Evolutionary conservation across 1,140 invertebrate species (phyloP).

Genomic region (Oedothorax gibbosus): DNA sequence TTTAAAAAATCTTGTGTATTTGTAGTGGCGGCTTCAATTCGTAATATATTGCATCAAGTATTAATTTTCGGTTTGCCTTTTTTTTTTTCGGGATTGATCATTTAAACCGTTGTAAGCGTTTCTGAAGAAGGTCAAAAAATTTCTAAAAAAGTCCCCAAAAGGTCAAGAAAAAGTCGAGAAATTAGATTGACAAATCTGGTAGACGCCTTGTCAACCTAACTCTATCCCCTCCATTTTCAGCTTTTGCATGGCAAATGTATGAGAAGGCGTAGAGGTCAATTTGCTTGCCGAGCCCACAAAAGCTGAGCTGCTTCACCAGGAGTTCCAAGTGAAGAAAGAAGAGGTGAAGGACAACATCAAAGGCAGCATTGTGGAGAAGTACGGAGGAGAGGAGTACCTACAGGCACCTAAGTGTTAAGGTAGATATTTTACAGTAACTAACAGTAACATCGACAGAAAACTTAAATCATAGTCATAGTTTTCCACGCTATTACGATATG

Average conservation of each 20-base stretch:
- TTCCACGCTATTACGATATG: no score
- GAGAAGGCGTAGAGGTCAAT: constrained; percentile 94
- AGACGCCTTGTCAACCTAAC: no score
- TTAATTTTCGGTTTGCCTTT: no score
- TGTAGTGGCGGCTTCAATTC: no score
- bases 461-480: no score
- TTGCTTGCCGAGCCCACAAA: constrained; percentile 97
- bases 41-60: no score
- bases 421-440: not conserved
- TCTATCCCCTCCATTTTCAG: constrained; percentile 62
- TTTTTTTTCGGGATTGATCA: no score
- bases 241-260: constrained; percentile 99
- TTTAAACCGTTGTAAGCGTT: no score
- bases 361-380: constrained; percentile 83
- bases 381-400: constrained; percentile 93
- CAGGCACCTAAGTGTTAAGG: constrained; percentile 74
- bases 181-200: no score
- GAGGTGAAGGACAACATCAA: constrained; percentile 83
- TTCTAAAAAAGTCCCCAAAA: no score
- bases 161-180: not conserved
- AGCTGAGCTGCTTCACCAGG: constrained; percentile 88
- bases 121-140: not conserved
- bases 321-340: constrained; percentile 90
- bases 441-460: no score
- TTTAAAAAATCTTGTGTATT: no score